A percentile compares a stretch with the other conserved stretches of the same genome.
Conservation (phyloP, 2,888 invertebrate genomes). For the Drosophila mulleri region DNA sequence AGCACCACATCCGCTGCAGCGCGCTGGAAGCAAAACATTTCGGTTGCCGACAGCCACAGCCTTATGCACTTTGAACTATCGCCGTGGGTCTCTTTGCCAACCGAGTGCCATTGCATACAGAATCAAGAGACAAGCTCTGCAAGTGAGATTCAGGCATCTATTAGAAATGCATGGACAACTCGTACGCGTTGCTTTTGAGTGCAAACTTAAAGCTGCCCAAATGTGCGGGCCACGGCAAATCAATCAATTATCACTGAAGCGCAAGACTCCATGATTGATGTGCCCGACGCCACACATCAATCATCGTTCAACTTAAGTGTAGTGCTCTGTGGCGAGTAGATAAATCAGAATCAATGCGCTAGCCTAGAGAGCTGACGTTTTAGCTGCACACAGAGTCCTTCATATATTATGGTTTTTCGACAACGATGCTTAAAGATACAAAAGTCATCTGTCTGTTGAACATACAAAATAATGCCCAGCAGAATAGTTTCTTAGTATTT, state of each 20-base stretch:
- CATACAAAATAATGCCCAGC: background rate
- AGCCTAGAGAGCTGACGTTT: conserved; percentile 18
- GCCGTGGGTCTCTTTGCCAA: conserved; percentile 8
- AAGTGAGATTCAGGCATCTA: conserved; percentile 5
- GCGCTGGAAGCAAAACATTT: conserved; percentile 24
- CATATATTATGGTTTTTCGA: background rate
- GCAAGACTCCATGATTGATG: conserved; percentile 52
- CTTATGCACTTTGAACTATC: conserved; percentile 59
- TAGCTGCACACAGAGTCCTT: background rate
- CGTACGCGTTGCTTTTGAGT: background rate
- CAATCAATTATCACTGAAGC: conserved; percentile 55
- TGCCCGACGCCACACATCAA: conserved; percentile 49
- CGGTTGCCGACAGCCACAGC: conserved; percentile 31
- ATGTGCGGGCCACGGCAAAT: conserved; percentile 30
- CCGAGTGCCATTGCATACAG: conserved; percentile 43
- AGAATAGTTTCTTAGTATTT: background rate
- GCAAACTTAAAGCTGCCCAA: background rate
- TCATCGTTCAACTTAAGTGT: conserved; percentile 43
- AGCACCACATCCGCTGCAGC: conserved; percentile 3
- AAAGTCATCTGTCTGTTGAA: background rate
- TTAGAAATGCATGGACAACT: conserved; percentile 4
- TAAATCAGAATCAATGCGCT: conserved; percentile 40
- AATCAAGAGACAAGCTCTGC: conserved; percentile 43
- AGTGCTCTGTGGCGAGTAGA: conserved; percentile 34
- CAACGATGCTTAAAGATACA: background rate